Evolutionary conservation across 2,113 vertebrate genomes (phyloP), one percentile per base, ranked within the genome.

Genomic region (Murina feae): DNA sequence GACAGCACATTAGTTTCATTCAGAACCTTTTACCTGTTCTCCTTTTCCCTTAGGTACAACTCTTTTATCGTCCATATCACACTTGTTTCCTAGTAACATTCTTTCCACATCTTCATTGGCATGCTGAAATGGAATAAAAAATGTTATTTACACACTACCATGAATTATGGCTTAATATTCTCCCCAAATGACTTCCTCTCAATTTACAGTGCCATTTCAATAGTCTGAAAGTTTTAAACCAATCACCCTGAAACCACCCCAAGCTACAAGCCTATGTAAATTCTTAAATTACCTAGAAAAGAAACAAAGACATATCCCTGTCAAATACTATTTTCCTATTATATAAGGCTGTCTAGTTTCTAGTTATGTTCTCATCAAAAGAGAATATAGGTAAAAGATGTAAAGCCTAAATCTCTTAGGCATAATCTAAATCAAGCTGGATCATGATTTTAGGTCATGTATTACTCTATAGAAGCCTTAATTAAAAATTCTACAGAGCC

Each of bases 1-100:
- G n/a, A 16, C 8, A 53, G 30, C 2, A 18, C 2, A 23, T 30
- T 21, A 39, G 3, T 58, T 78, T 82, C 42, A 82, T 23, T 63
- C 16, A 47, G 8, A 63, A 23, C 6, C 47, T 51, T 98, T 98
- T 96, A 99, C 99, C 99, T 99, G 99, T 98, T 99, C 99, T 66
- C 99, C 99, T 99, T 99, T 99, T 98, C 99, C 98, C 98, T 99
- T 99, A 91, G 98, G 99, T 98, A 99, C 99, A 81, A 99, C 98
- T 98, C 99, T 98, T 98, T 99, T 99, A 96, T 99, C 99, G 87
- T 99, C 99, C 99, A 99, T 99, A 98, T 99, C 99, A 97, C 99
- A 99, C 98, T 99, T 99, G 99, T 99, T 99, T 98, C 99, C 99
- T 99, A 99, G 98, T 98, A 99, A 99, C 99, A 99, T 99, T 98